Evolutionary conservation across 37 sponge, comb jelly and placozoan species (phyloP).

Genomic region (Crambe crambe): DNA sequence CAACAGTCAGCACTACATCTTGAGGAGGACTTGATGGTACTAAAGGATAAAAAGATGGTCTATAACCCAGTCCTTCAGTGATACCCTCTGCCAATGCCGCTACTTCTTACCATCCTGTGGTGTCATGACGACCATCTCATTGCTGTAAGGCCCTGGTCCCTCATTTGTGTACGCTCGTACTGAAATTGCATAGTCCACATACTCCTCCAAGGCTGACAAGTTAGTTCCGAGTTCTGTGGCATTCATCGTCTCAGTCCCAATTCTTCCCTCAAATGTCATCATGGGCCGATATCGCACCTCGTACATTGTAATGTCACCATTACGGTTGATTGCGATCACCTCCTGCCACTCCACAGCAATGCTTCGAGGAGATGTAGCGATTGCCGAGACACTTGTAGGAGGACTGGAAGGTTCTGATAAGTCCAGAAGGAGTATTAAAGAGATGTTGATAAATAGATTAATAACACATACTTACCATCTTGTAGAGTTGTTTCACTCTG

Average conservation of each 20-base stretch:
- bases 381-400: not conserved
- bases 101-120: too few species aligned
- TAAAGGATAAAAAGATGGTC: not conserved
- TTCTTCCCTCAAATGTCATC: not conserved
- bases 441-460: not conserved
- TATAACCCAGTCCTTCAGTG: too few species aligned
- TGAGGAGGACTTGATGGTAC: not conserved
- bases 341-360: not conserved
- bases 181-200: not conserved
- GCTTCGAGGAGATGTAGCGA: not conserved
- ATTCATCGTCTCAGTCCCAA: not conserved
- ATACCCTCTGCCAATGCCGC: too few species aligned
- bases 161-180: not conserved
- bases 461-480: constrained; percentile 11
- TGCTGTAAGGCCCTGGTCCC: not conserved
- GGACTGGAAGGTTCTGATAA: not conserved
- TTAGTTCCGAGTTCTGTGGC: not conserved
- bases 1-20: not conserved
- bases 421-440: not conserved
- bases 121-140: too few species aligned
- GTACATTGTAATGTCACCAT: not conserved
- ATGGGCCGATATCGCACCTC: not conserved
- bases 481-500: not conserved
- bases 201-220: not conserved
- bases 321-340: not conserved